phyloP scores from a whole-genome alignment of 2,888 invertebrate species.

The Oxystoma pomonae region DNA sequence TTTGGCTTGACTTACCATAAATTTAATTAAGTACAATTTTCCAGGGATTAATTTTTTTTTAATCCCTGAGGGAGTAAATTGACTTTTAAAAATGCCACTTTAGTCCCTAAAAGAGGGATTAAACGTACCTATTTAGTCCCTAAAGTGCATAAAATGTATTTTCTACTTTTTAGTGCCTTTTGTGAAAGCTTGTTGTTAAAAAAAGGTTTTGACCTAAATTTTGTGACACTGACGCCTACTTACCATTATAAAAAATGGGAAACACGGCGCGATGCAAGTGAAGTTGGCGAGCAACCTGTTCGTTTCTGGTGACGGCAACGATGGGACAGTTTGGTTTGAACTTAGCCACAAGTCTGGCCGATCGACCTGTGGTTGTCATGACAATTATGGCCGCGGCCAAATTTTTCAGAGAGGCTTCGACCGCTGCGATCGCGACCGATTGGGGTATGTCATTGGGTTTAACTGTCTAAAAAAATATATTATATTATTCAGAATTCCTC shows the following conservation, averaged over 20 bases:
- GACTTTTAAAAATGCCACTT: too few species aligned
- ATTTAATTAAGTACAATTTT: too few species aligned
- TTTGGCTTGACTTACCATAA: too few species aligned
- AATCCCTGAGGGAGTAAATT: too few species aligned
- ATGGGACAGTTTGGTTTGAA: slow-evolving; percentile 67
- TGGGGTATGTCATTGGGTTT: slow-evolving; percentile 57
- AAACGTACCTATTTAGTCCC: too few species aligned
- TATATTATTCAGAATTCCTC: background rate
- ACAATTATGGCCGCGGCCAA: slow-evolving; percentile 69
- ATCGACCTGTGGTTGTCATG: slow-evolving; percentile 63
- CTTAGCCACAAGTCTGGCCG: slow-evolving; percentile 63
- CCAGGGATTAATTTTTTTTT: too few species aligned
- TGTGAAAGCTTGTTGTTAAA: too few species aligned
- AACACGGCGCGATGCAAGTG: slow-evolving; percentile 56
- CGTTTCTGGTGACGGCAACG: slow-evolving; percentile 63
- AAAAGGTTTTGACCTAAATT: too few species aligned
- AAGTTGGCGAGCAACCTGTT: slow-evolving; percentile 61
- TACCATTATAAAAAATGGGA: slow-evolving; percentile 54
- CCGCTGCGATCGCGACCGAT: slow-evolving; percentile 66
- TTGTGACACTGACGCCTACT: too few species aligned
- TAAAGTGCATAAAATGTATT: too few species aligned
- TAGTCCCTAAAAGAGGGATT: too few species aligned
- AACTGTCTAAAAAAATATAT: slow-evolving; percentile 49
- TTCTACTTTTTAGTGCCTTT: too few species aligned
- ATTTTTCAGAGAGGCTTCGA: slow-evolving; percentile 64